Conservation (phyloP, 1,140 invertebrate species). For the Triops cancriformis region DNA sequence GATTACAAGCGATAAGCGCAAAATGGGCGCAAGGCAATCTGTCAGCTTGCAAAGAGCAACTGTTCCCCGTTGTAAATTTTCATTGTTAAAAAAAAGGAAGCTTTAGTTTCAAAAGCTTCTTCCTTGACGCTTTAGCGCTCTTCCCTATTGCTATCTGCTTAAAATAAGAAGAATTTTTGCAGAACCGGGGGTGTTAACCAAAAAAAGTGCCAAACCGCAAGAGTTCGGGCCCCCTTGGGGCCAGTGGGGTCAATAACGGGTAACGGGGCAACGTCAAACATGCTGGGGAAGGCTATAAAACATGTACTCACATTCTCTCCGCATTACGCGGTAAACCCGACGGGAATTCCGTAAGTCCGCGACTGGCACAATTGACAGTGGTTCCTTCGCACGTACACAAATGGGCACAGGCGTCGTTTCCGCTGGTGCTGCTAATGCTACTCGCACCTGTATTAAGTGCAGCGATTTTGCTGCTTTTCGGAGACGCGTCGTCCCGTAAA, state of each 20-base stretch:
- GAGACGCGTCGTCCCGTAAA: slow-evolving; percentile 22
- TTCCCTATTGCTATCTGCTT: background rate
- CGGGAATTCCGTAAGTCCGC: slow-evolving; percentile 67
- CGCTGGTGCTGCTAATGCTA: slow-evolving; percentile 14
- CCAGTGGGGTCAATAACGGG: slow-evolving; percentile 29
- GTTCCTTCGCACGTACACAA: slow-evolving; percentile 66
- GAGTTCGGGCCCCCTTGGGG: slow-evolving; percentile 25
- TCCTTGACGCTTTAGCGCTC: background rate
- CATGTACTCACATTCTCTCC: slow-evolving; percentile 70
- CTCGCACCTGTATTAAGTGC: background rate
- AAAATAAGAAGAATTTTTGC: background rate
- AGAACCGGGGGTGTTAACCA: background rate
- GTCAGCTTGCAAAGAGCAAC: background rate
- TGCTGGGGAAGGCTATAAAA: slow-evolving; percentile 15
- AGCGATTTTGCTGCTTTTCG: slow-evolving; percentile 21
- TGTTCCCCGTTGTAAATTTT: slow-evolving; percentile 1
- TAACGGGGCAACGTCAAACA: slow-evolving; percentile 27
- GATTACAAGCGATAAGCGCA: background rate
- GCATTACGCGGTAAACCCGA: slow-evolving; percentile 60
- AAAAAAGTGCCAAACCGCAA: slow-evolving; percentile 19
- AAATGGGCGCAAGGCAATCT: background rate
- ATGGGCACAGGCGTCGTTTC: slow-evolving; percentile 54
- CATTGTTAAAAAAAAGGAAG: background rate
- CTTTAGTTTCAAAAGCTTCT: background rate
- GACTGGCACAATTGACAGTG: slow-evolving; percentile 69